These are phyloP conservation scores for Wasmannia auropunctata DNA, from an alignment of 1,140 invertebrate genomes.

Conservation along the genomic window DNA sequence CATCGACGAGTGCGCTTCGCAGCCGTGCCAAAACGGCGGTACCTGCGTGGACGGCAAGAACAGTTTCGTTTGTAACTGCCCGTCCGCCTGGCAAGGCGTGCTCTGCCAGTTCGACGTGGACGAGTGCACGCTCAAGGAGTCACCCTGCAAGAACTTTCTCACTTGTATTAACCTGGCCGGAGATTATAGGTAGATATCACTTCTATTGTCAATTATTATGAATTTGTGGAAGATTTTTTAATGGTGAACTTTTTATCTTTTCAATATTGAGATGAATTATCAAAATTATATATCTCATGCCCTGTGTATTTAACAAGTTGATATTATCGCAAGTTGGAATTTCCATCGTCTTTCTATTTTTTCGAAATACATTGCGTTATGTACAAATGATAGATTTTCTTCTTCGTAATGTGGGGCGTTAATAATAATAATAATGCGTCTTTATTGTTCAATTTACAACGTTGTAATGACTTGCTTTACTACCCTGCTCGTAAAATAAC, in stretches of 20 bases:
- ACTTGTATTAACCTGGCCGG: slow-evolving; percentile 93
- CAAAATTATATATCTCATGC: neutral
- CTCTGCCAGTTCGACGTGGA: slow-evolving; percentile 90
- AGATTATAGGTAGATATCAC: slow-evolving; percentile 88
- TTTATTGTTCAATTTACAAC: slow-evolving; percentile 29
- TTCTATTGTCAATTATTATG: neutral
- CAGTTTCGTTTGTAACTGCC: slow-evolving; percentile 92
- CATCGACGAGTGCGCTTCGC: slow-evolving; percentile 93
- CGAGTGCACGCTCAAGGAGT: slow-evolving; percentile 85
- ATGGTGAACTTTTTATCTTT: neutral
- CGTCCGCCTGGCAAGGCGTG: slow-evolving; percentile 92
- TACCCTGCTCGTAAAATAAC: slow-evolving; percentile 23
- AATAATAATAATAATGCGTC: slow-evolving; percentile 22
- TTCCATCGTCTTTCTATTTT: neutral
- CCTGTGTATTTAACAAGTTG: no score
- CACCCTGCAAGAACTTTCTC: slow-evolving; percentile 93
- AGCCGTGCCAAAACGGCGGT: slow-evolving; percentile 95
- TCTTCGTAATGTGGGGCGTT: neutral
- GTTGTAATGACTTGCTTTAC: slow-evolving; percentile 19
- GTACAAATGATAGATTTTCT: slow-evolving; percentile 26
- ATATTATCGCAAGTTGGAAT: neutral
- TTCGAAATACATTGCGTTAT: neutral
- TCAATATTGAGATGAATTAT: neutral
- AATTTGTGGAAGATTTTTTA: neutral
- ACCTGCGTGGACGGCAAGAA: slow-evolving; percentile 92